Evolutionary conservation across 2,888 invertebrate species (phyloP), one percentile per base, ranked within the genome.

Genomic region (Heliconius erato): DNA sequence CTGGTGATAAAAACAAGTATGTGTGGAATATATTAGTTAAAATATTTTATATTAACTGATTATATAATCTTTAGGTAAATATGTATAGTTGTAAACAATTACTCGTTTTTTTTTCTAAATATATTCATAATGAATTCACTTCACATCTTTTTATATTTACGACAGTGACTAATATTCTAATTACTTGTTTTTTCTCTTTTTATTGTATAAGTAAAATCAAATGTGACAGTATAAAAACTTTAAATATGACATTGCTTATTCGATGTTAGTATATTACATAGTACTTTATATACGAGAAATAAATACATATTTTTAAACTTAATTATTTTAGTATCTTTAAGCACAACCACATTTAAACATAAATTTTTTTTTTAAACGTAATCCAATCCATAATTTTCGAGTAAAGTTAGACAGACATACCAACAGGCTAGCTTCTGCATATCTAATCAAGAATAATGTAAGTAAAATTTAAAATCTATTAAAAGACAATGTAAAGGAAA

Each of bases 401-500:
- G 14, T 23, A 14, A 12, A 71, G 0, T 26, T 12, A 44, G n/a
- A 7, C 44, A 26, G n/a, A 26, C 26, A 16, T 19, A n/a, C 14
- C 23, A 7, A 26, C 26, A 28, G 26, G 1, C 7, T 26, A 44
- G 72, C 72, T 49, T 23, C 72, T 26, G 44, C 6, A 49, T n/a
- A 32, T 28, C 26, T 79, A 78, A 65, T 49, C 49, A 49, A 7
- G 12, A 40, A 28, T 23, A 79, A 40, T 35, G 26, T 19, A 49
- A 79, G 68, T 79, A 49, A 44, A 44, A 28, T 65, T 26, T 44
- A 78, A 68, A 49, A 49, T 78, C 78, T 49, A 79, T 44, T 40
- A 76, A 40, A 76, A 63, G 76, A 76, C 76, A 63, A 63, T 76
- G 16, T 63, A 40, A 65, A 69, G 79, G 74, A 69, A 81, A 81